phyloP scores from a whole-genome alignment of 2,797 vertebrate species.

The Uromys caudimaculatus region DNA sequence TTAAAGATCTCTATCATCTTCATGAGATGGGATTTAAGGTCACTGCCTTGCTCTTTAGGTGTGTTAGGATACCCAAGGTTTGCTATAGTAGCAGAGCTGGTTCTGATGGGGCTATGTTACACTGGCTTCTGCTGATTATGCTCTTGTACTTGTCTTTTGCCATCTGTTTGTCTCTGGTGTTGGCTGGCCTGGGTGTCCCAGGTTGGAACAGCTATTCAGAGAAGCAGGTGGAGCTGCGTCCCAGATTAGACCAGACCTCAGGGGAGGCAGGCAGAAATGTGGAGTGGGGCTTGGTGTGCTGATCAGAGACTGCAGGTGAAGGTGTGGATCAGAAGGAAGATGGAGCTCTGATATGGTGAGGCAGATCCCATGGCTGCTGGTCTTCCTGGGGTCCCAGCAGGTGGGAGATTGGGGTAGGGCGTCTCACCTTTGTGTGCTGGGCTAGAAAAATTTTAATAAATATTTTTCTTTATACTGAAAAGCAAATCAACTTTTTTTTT shows the following conservation, averaged over 20 bases:
- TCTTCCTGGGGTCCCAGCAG: not conserved
- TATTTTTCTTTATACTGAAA: conserved; percentile 38
- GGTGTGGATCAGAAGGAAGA: not conserved
- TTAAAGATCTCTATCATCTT: not conserved
- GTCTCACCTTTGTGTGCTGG: not conserved
- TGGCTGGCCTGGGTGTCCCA: not conserved
- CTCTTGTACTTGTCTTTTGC: not conserved
- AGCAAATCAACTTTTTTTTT: not conserved
- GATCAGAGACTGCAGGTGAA: not conserved
- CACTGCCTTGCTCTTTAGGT: not conserved
- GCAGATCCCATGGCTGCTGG: not conserved
- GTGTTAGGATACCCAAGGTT: not conserved
- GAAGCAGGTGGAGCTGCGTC: not conserved
- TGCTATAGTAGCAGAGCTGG: not conserved
- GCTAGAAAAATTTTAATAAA: not conserved
- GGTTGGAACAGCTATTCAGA: not conserved
- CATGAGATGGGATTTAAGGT: not conserved
- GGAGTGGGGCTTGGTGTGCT: not conserved
- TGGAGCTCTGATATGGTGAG: not conserved
- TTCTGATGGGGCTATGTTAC: not conserved
- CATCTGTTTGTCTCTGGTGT: not conserved
- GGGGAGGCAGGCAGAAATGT: not conserved
- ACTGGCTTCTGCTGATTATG: not conserved
- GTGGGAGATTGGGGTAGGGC: not conserved
- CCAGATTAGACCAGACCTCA: not conserved